Evolutionary conservation across 92 coral and sea anemone genomes (phyloP).

Genomic region (Porites cylindrica): DNA sequence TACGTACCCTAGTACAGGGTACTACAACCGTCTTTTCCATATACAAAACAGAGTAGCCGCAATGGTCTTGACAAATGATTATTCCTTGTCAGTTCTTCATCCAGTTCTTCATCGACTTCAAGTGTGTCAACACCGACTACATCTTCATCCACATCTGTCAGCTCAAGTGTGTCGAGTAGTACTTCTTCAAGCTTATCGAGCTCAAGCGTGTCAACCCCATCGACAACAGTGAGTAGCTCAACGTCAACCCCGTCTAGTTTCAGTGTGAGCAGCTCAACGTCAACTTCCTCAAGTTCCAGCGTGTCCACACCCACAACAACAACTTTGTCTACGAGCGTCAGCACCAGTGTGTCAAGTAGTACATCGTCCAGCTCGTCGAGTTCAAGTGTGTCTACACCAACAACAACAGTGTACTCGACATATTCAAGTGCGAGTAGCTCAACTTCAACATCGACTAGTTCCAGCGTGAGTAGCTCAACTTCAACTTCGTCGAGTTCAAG

Average conservation of each 20-base stretch:
- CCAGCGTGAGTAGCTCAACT: neutral
- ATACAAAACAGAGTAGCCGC: no score
- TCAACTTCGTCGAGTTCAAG: neutral
- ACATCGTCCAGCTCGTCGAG: neutral
- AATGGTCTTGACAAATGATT: no score
- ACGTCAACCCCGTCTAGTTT: neutral
- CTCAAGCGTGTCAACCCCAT: neutral
- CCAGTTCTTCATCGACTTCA: neutral
- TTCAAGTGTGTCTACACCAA: neutral
- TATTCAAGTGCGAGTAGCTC: constrained; percentile 2
- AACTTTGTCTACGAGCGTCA: neutral
- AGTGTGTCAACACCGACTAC: neutral
- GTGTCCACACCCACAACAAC: constrained; percentile 18
- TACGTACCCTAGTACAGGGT: no score
- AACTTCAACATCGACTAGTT: constrained; percentile 1
- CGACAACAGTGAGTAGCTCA: neutral
- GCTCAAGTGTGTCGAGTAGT: neutral
- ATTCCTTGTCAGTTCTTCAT: neutral
- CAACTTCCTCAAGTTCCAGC: constrained; percentile 17
- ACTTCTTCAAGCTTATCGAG: neutral
- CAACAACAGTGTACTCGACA: neutral
- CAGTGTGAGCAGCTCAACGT: neutral
- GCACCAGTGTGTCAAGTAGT: neutral
- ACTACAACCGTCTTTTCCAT: no score
- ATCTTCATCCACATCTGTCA: neutral